A percentile compares a stretch with the other conserved stretches of the same genome.
phyloP scores from a whole-genome alignment of 1,140 invertebrate species.

The Euura saliciscinereae region DNA sequence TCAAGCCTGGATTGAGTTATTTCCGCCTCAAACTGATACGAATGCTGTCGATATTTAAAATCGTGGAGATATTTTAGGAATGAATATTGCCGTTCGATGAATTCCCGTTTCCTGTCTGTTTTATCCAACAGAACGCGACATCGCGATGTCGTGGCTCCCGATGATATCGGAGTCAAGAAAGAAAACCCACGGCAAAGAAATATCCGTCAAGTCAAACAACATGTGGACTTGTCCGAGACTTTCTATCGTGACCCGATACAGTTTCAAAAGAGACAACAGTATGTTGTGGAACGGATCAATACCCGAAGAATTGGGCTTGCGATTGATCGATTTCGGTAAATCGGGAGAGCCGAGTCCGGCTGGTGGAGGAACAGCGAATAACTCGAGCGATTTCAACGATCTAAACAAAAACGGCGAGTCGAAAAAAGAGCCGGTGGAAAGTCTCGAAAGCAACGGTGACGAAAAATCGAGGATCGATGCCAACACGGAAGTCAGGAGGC shows the following conservation, averaged over 20 bases:
- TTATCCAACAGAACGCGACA: not conserved
- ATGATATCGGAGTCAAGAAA: not conserved
- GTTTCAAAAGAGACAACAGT: slow-evolving; percentile 44
- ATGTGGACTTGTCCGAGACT: slow-evolving; percentile 46
- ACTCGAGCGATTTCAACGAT: not conserved
- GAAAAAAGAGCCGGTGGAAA: not conserved
- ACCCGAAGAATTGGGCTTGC: slow-evolving; percentile 22
- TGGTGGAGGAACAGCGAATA: not conserved
- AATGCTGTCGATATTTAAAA: too few species aligned
- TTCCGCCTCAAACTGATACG: too few species aligned
- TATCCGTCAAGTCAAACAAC: slow-evolving; percentile 27
- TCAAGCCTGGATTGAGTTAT: too few species aligned
- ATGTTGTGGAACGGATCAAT: slow-evolving; percentile 26
- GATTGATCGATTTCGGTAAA: slow-evolving; percentile 18
- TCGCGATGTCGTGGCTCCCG: not conserved
- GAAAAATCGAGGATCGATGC: not conserved
- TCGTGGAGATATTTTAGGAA: too few species aligned
- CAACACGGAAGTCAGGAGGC: too few species aligned
- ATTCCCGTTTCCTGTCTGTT: not conserved
- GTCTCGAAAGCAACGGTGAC: not conserved
- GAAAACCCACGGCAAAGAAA: not conserved
- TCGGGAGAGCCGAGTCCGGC: not conserved
- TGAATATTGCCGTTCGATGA: too few species aligned
- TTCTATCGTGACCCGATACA: slow-evolving; percentile 52
- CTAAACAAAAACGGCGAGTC: not conserved